These are phyloP conservation scores for Oreochromis spilurus DNA, from an alignment of 2,113 vertebrate genomes.

Conservation along the genomic window DNA sequence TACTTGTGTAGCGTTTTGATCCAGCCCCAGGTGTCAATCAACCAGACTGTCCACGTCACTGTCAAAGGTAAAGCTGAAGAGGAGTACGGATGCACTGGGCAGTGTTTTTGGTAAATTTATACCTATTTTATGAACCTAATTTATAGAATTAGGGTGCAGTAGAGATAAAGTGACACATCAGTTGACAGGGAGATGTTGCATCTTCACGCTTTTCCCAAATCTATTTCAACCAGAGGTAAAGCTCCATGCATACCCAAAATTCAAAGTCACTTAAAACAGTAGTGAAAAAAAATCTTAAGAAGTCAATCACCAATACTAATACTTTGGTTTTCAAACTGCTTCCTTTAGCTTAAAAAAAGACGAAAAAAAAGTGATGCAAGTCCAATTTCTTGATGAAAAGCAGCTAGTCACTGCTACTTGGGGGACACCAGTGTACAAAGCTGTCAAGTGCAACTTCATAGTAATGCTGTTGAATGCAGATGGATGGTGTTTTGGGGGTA, in stretches of 20 bases:
- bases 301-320: not conserved
- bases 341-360: not conserved
- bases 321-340: not conserved
- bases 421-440: not conserved
- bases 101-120: not conserved
- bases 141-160: not conserved
- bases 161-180: not conserved
- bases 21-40: constrained; percentile 96
- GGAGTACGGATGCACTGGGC: not conserved
- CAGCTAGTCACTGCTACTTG: not conserved
- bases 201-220: not conserved
- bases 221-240: not conserved
- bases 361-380: rapidly evolving
- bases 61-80: constrained; percentile 85
- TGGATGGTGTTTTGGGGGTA: not conserved
- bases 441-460: not conserved
- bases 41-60: constrained; percentile 93
- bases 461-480: not conserved
- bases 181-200: not conserved
- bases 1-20: constrained; percentile 98
- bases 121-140: not conserved
- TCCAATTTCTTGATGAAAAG: not conserved
- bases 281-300: not conserved
- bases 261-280: not conserved
- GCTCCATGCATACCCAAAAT: not conserved